phyloP scores from a whole-genome alignment of 2,888 invertebrate species.

The Trissoscelio sp. region DNA sequence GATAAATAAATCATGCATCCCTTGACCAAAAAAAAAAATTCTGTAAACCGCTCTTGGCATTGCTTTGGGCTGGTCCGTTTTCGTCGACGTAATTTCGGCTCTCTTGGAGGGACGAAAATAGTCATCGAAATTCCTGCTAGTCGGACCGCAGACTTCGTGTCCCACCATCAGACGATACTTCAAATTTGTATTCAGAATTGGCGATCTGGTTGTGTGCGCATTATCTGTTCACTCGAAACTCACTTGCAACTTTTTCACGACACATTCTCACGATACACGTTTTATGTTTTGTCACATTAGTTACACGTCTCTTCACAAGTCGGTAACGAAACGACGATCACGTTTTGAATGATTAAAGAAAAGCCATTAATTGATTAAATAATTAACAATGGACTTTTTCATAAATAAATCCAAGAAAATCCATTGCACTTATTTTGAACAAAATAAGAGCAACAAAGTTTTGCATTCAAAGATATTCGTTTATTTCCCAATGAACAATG shows the following conservation, averaged over 20 bases:
- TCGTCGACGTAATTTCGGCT: conserved; percentile 23
- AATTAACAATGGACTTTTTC: too few relatives aligned
- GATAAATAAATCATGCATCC: conserved; percentile 41
- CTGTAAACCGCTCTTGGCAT: conserved; percentile 72
- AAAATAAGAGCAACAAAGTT: too few relatives aligned
- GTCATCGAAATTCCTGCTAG: conserved; percentile 22
- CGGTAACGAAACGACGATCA: conserved; percentile 36
- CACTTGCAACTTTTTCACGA: conserved; percentile 15
- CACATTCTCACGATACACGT: neutral
- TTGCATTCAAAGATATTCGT: too few relatives aligned
- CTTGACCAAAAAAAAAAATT: conserved; percentile 1
- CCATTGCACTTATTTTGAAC: too few relatives aligned
- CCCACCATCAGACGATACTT: conserved; percentile 3
- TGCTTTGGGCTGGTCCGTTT: conserved; percentile 75
- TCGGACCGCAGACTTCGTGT: conserved; percentile 3
- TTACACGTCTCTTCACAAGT: neutral
- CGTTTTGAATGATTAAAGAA: too few relatives aligned
- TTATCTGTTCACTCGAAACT: conserved; percentile 27
- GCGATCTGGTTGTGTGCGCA: conserved; percentile 49
- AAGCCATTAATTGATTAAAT: too few relatives aligned
- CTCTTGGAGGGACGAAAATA: conserved; percentile 8
- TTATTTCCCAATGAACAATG: too few relatives aligned
- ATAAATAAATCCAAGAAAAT: too few relatives aligned
- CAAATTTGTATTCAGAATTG: conserved; percentile 31
- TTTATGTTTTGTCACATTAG: conserved; percentile 9